A percentile compares a stretch with the other conserved stretches of the same genome.
These are phyloP conservation scores for Hedychridium roseum DNA, from an alignment of 2,888 invertebrate species.

Conservation along the genomic window DNA sequence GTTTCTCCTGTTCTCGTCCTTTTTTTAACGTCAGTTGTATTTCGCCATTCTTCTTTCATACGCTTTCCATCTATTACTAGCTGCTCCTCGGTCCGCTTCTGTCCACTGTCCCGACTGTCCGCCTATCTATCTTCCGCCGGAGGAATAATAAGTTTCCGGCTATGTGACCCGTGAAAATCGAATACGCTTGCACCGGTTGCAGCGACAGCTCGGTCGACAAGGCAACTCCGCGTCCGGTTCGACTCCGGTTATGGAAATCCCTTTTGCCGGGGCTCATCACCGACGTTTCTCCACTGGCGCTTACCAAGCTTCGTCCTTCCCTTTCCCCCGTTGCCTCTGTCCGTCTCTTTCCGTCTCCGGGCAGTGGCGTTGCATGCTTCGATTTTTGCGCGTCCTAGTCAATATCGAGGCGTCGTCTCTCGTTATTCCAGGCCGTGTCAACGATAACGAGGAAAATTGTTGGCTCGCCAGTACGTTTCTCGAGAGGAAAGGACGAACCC, in stretches of 20 bases:
- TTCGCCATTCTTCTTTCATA: no score
- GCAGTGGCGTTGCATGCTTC: slow-evolving; percentile 24
- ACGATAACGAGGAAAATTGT: slow-evolving; percentile 36
- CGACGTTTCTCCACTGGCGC: slow-evolving; percentile 18
- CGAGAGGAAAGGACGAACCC: no score
- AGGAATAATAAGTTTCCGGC: slow-evolving; percentile 53
- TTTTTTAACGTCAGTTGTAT: no score
- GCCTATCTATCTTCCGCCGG: slow-evolving; percentile 16
- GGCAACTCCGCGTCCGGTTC: slow-evolving; percentile 51
- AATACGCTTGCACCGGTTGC: slow-evolving; percentile 55
- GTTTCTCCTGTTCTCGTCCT: background rate
- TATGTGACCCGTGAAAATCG: slow-evolving; percentile 56
- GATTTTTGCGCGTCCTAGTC: slow-evolving; percentile 37
- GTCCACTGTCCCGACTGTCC: slow-evolving; percentile 4
- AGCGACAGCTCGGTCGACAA: slow-evolving; percentile 60
- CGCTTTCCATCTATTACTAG: slow-evolving; percentile 11
- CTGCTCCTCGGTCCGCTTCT: slow-evolving; percentile 1
- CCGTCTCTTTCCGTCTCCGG: slow-evolving; percentile 12
- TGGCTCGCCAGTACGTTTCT: no score
- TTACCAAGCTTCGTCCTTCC: background rate
- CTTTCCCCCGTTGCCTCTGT: background rate
- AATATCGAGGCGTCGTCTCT: slow-evolving; percentile 25
- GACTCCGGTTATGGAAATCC: slow-evolving; percentile 55
- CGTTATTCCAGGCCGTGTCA: slow-evolving; percentile 29
- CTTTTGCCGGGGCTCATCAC: slow-evolving; percentile 43